Evolutionary conservation across 1,140 invertebrate genomes (phyloP), one percentile per base, ranked within the genome.

Genomic region (Eurosta solidaginis): DNA sequence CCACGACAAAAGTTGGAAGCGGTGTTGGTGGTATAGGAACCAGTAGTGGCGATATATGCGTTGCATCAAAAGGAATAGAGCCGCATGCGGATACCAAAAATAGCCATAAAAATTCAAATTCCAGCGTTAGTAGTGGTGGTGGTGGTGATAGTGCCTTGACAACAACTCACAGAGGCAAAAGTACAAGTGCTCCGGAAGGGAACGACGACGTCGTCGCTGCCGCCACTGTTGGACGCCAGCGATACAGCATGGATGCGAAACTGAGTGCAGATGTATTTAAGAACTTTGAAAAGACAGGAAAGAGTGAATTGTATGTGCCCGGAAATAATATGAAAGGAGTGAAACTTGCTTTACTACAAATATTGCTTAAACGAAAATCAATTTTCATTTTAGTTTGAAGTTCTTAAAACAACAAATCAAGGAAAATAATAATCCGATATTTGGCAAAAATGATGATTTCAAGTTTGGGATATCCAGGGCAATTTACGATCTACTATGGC

Each of bases 401-500:
- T 87, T 82, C 81, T 79, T 87, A 78, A 87, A 86, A 79, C 83
- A 82, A 76, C 83, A 86, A 77, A 77, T 86, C 22, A 83, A 82
- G 79, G 85, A 86, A 42, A 63, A 76, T n/a, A 84, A 85, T 22
- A 83, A 81, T 74, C 82, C 84, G n/a, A 83, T 85, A 5, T 85
- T 87, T 78, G 83, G 83, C 75, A 77, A 77, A 40, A 80, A 84
- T 68, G 83, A 83, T 17, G 78, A 77, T 3, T 83, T 86, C 33
- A 85, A 83, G 63, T 80, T 80, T 33, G 81, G 81, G 12, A 84
- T 92, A 49, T 90, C 89, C 42, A 88, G 89, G 81, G 89, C 88
- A 82, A 87, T 92, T 33, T 91, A 91, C 83, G 89, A 91, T 77
- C 89, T 96, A 78, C 89, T 95, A 76, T 91, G 92, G 79, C 92